Base-by-base conservation (phyloP, 2,113 vertebrate genomes). In the Nerophis lumbriciformis region DNA sequence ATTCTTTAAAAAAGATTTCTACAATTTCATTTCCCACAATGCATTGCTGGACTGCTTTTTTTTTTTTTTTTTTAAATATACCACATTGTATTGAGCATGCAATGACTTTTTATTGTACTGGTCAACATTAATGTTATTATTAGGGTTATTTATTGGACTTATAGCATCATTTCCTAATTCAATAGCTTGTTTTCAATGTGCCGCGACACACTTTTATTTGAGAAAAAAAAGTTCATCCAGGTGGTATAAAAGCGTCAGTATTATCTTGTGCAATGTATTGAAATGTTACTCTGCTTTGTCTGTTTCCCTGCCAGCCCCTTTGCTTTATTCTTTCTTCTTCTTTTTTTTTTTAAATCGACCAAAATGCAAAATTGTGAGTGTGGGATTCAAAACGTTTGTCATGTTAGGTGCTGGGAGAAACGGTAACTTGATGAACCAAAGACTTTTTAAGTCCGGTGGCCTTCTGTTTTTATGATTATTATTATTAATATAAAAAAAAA, bases 231-330 rank as follows among this genome's bases (percentile, higher is more conserved):
- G 50, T 77, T 61, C 59, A 82, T 77, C 71, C 60, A 74, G 65
- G 53, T 63, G 6, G 6, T 71, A 63, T 83, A 61, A 66, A 63
- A 69, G 64, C 64, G 62, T 85, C 85, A 89, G 85, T 89, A 85
- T 89, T 87, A 85, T 77, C 52, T 80, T 65, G 84, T 88, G 79
- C 81, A 86, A 84, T 88, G 76, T 66, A 66, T 74, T 75, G 69
- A 85, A 85, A 87, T 81, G 80, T 88, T 85, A 81, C 76, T 81
- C 72, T 62, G 80, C 76, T 85, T 87, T 86, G 71, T 77, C 76
- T 66, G 56, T 19, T 56, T n/a, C 51, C 42, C 49, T 37, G 53
- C 12, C 58, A 50, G 8, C 37, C 55, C 38, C 19, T 53, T 35
- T 16, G 49, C 37, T 59, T 68, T 44, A 19, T 19, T 19, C 19